phyloP scores from a whole-genome alignment of 2,113 vertebrate species.

The Corapipo altera region DNA sequence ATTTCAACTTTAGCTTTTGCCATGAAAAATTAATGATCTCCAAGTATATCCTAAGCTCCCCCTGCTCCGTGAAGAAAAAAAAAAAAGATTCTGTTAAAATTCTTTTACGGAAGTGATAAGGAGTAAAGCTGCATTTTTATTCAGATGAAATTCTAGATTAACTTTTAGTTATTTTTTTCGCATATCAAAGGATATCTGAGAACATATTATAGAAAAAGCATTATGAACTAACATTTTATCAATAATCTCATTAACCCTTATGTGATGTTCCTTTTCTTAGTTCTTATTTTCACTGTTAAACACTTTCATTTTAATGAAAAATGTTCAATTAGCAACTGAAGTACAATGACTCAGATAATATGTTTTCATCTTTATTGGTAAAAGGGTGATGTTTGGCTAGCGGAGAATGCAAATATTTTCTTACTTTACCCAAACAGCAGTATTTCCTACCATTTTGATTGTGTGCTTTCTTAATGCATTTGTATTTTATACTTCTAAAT shows the following conservation, averaged over 20 bases:
- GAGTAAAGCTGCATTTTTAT: neutral
- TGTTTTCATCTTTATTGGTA: neutral
- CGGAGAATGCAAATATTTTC: neutral
- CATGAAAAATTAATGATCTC: neutral
- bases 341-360: neutral
- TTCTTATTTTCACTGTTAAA: neutral
- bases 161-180: neutral
- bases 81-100: neutral
- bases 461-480: neutral
- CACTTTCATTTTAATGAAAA: neutral
- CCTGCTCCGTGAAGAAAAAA: neutral
- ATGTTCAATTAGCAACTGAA: neutral
- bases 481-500: neutral
- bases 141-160: neutral
- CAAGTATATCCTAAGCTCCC: neutral
- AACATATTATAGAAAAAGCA: neutral
- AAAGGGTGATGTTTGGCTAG: neutral
- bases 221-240: neutral
- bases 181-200: neutral
- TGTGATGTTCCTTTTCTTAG: neutral
- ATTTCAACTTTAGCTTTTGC: neutral
- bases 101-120: neutral
- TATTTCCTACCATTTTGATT: neutral
- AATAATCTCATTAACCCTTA: neutral
- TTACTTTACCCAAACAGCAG: neutral